Conservation (phyloP, 2,888 invertebrate genomes). For the Homarus gammarus region DNA sequence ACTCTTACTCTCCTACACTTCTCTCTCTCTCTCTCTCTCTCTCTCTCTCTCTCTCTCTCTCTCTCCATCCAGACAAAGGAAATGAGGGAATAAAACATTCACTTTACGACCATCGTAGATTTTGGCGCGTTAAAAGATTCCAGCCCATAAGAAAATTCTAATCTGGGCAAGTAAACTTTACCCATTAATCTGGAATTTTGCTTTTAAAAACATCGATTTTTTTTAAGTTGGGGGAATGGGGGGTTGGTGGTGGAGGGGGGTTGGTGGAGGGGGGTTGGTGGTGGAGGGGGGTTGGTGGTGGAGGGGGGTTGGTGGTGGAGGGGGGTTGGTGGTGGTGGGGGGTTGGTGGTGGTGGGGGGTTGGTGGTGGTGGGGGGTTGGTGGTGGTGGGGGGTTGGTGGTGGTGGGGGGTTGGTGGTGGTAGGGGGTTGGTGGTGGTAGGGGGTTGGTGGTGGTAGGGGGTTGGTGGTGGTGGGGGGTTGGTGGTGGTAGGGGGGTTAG, state of each 20-base stretch:
- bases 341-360: too few species aligned
- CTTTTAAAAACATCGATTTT: slow-evolving; percentile 53
- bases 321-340: too few species aligned
- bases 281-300: too few species aligned
- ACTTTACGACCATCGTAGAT: slow-evolving; percentile 56
- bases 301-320: too few species aligned
- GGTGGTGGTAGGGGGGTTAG: too few species aligned
- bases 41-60: neutral
- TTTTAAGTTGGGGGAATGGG: neutral
- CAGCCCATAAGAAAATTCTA: slow-evolving; percentile 51
- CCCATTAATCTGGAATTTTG: slow-evolving; percentile 64
- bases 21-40: neutral
- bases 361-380: too few species aligned
- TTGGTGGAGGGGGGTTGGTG: too few species aligned
- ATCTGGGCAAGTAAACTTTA: slow-evolving; percentile 59
- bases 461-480: too few species aligned
- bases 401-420: too few species aligned
- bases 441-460: too few species aligned
- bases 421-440: too few species aligned
- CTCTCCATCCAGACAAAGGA: slow-evolving; percentile 45
- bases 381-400: too few species aligned
- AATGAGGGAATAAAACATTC: slow-evolving; percentile 52
- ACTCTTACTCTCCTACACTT: neutral
- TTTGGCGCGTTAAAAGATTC: slow-evolving; percentile 34
- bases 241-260: neutral